Evolutionary conservation across 2,888 invertebrate genomes (phyloP).

Genomic region (Pachymerium ferrugineum): DNA sequence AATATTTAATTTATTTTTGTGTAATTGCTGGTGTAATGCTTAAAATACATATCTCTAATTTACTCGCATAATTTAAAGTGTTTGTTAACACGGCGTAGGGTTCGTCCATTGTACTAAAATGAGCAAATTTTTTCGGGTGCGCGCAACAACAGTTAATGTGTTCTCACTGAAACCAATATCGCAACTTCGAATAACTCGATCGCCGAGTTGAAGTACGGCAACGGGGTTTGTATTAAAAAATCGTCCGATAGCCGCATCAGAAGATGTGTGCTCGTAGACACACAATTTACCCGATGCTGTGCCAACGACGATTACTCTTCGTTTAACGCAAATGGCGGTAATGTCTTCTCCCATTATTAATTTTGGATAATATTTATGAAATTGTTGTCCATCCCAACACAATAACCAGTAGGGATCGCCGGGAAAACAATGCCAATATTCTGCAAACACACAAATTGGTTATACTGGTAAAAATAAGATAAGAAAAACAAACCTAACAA

Average conservation of each 20-base stretch:
- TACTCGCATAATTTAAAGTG: background rate
- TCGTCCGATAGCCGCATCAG: background rate
- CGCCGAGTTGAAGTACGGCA: background rate
- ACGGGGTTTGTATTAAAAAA: slow-evolving; percentile 12
- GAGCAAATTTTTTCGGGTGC: background rate
- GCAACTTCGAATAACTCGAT: slow-evolving; percentile 23
- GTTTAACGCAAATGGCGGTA: slow-evolving; percentile 29
- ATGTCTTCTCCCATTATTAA: slow-evolving; percentile 31
- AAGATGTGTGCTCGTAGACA: slow-evolving; percentile 29
- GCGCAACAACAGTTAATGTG: background rate
- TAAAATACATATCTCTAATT: background rate
- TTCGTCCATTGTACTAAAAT: background rate
- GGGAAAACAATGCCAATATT: slow-evolving; percentile 33
- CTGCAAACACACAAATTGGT: background rate
- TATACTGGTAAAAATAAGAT: background rate
- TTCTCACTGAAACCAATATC: slow-evolving; percentile 23
- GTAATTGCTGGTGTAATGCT: no score
- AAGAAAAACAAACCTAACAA: slow-evolving; percentile 19
- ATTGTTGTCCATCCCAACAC: slow-evolving; percentile 30
- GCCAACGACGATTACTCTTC: slow-evolving; percentile 29
- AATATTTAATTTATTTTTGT: no score
- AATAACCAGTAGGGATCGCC: slow-evolving; percentile 31
- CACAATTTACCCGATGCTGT: slow-evolving; percentile 29
- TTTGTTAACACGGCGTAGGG: no score
- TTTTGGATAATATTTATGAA: slow-evolving; percentile 31